phyloP scores from a whole-genome alignment of 2,888 invertebrate species.

The Lapara coniferarum region DNA sequence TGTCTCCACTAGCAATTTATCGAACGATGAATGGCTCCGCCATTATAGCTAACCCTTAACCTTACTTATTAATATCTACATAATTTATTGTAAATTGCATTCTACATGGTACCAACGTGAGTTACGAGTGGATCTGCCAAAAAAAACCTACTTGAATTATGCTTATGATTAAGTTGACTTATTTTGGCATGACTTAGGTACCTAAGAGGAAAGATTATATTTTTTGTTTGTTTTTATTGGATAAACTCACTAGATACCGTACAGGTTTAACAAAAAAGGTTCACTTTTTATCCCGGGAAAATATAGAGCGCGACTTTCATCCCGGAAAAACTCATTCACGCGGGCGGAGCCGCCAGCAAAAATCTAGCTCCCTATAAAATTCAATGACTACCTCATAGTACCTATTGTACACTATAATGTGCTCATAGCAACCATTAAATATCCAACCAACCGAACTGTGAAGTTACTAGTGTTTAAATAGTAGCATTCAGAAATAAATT shows the following conservation, averaged over 20 bases:
- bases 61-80: conserved; percentile 82
- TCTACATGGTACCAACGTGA: conserved; percentile 70
- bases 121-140: conserved; percentile 36
- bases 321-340: too few relatives aligned
- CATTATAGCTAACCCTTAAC: conserved; percentile 82
- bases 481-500: conserved; percentile 62
- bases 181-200: neutral
- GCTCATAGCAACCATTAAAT: conserved; percentile 22
- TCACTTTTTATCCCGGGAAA: too few relatives aligned
- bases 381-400: conserved; percentile 1
- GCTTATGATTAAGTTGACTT: conserved; percentile 16
- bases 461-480: conserved; percentile 30
- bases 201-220: too few relatives aligned
- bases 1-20: conserved; percentile 82
- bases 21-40: conserved; percentile 77
- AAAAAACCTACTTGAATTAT: conserved; percentile 28
- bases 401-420: neutral
- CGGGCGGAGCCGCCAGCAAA: too few relatives aligned
- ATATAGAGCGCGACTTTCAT: too few relatives aligned
- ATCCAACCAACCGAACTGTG: conserved; percentile 20
- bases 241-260: too few relatives aligned
- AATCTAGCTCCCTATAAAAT: neutral
- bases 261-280: too few relatives aligned
- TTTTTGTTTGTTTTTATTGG: too few relatives aligned
- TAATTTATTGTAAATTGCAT: conserved; percentile 84